phyloP scores from a whole-genome alignment of 2,797 vertebrate genomes.

The Forpus xanthops region DNA sequence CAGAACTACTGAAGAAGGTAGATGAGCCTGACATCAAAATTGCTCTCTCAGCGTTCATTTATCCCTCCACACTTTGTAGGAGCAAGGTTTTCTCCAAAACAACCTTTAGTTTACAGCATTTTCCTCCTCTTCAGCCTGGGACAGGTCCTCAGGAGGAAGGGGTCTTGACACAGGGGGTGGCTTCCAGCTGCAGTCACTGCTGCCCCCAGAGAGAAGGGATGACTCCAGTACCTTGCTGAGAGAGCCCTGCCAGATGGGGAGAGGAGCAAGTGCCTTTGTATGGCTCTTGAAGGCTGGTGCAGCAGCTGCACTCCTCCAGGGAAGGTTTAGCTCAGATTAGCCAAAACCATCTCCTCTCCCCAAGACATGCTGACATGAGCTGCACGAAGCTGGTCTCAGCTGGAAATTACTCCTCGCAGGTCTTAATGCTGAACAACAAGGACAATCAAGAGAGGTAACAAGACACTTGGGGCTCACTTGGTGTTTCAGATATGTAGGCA shows the following conservation, averaged over 20 bases:
- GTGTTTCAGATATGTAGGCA: conserved; percentile 10
- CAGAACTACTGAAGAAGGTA: not conserved
- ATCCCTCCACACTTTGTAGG: not conserved
- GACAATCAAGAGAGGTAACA: conserved; percentile 19
- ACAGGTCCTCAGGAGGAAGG: not conserved
- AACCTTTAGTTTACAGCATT: not conserved
- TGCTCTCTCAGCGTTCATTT: not conserved
- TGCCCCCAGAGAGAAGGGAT: not conserved
- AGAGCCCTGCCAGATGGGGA: conserved; percentile 8
- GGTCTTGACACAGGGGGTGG: not conserved
- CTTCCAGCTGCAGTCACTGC: not conserved
- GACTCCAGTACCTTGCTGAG: not conserved
- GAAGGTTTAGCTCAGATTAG: conserved; percentile 56
- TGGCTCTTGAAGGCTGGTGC: not conserved
- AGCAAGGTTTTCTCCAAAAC: not conserved
- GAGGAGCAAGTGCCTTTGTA: not conserved
- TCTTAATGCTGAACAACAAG: conserved; percentile 41
- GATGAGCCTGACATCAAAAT: not conserved
- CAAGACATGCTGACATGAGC: not conserved
- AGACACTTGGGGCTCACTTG: conserved; percentile 17
- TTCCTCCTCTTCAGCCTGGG: not conserved
- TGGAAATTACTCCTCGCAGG: conserved; percentile 5
- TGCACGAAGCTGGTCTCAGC: not conserved
- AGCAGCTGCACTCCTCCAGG: conserved; percentile 54
- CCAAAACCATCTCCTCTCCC: conserved; percentile 30